phyloP scores from a whole-genome alignment of 2,888 invertebrate genomes.

The Micoletzkya japonica region DNA sequence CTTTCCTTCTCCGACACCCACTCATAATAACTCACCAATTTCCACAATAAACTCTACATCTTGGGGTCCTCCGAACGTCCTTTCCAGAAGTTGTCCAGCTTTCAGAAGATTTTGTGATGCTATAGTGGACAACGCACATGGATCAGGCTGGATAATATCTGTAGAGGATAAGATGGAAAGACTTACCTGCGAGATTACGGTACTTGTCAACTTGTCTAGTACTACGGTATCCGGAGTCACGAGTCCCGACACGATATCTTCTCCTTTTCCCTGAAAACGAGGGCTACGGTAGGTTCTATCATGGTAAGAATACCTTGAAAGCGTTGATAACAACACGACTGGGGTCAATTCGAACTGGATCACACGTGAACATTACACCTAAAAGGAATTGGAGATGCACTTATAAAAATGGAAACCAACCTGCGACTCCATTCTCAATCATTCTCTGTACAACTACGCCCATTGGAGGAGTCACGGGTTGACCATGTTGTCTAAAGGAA shows the following conservation, averaged over 20 bases:
- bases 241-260: conserved; percentile 80
- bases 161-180: background rate
- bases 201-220: conserved; percentile 67
- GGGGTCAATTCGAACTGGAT: conserved; percentile 77
- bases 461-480: conserved; percentile 74
- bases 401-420: conserved; percentile 30
- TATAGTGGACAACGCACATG: background rate
- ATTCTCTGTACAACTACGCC: conserved; percentile 81
- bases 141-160: background rate
- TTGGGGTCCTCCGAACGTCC: conserved; percentile 73
- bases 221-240: conserved; percentile 79
- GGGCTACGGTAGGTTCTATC: background rate
- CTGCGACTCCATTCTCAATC: conserved; percentile 73
- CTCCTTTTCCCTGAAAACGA: conserved; percentile 75
- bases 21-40: background rate
- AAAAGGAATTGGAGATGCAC: conserved; percentile 56
- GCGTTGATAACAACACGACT: conserved; percentile 76
- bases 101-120: conserved; percentile 32
- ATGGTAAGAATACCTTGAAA: conserved; percentile 65
- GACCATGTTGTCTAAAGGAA: conserved; percentile 74
- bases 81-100: conserved; percentile 73
- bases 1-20: background rate
- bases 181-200: conserved; percentile 20
- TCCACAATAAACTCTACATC: conserved; percentile 82
- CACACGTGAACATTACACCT: conserved; percentile 81